A percentile compares a stretch with the other conserved stretches of the same genome.
phyloP scores from a whole-genome alignment of 1,140 invertebrate genomes.

The Aphidius ervi region DNA sequence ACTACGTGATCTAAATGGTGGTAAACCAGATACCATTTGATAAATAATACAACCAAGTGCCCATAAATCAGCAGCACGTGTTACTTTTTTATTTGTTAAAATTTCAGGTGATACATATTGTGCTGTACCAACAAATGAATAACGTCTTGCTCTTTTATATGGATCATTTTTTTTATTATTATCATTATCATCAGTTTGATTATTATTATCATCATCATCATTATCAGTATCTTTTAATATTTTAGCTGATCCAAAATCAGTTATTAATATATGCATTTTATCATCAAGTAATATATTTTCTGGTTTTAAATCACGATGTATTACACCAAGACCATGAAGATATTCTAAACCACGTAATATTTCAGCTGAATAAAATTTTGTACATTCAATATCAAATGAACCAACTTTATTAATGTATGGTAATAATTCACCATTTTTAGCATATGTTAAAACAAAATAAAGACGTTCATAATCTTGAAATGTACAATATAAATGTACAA shows the following conservation, averaged over 20 bases:
- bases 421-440: conserved; percentile 90
- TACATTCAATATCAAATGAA: conserved; percentile 83
- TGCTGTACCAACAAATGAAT: conserved; percentile 97
- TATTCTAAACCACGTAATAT: conserved; percentile 88
- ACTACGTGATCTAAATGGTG: conserved; percentile 87
- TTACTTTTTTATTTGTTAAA: conserved; percentile 75
- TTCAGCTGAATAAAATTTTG: conserved; percentile 92
- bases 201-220: conserved; percentile 21
- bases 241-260: conserved; percentile 96
- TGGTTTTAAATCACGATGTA: conserved; percentile 90
- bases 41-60: conserved; percentile 96
- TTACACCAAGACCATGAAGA: conserved; percentile 83
- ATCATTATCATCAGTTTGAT: conserved; percentile 22
- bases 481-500: conserved; percentile 91
- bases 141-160: conserved; percentile 56
- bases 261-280: conserved; percentile 94
- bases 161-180: conserved; percentile 19
- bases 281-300: conserved; percentile 88
- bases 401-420: conserved; percentile 88
- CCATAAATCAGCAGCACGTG: conserved; percentile 91
- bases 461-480: conserved; percentile 92
- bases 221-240: conserved; percentile 60
- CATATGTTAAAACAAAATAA: conserved; percentile 96
- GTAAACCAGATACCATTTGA: conserved; percentile 91
- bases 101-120: conserved; percentile 98